Evolutionary conservation across 2,113 vertebrate genomes (phyloP).

Genomic region (Sporophila hypoxantha): DNA sequence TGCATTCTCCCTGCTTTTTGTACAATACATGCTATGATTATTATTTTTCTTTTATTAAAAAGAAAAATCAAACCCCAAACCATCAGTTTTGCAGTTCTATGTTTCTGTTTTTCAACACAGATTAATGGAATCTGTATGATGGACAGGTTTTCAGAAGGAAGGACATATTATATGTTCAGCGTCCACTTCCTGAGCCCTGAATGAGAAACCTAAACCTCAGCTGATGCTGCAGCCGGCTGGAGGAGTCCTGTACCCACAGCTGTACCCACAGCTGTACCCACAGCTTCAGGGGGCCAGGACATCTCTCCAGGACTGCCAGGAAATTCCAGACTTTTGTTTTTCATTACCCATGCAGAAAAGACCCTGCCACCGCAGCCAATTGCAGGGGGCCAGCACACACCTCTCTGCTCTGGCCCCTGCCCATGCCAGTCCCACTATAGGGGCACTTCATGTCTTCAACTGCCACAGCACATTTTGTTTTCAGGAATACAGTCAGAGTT

Average conservation of each 20-base stretch:
- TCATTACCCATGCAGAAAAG: background rate
- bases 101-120: background rate
- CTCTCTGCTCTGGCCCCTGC: background rate
- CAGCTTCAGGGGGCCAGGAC: background rate
- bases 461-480: background rate
- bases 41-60: background rate
- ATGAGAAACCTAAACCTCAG: background rate
- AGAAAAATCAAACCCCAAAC: background rate
- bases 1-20: background rate
- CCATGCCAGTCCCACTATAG: fast-evolving
- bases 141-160: background rate
- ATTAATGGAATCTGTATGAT: background rate
- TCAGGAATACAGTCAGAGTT: background rate
- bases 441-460: fast-evolving
- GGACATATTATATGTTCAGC: fast-evolving
- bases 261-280: background rate
- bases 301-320: background rate
- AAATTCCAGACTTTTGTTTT: background rate
- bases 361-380: fast-evolving
- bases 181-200: background rate
- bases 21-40: too few species aligned
- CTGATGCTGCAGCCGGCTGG: background rate
- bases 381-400: background rate
- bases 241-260: background rate
- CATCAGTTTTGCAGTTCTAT: background rate